These are phyloP conservation scores for Junonia oenone DNA, from an alignment of 2,888 invertebrate species.

Conservation along the genomic window DNA sequence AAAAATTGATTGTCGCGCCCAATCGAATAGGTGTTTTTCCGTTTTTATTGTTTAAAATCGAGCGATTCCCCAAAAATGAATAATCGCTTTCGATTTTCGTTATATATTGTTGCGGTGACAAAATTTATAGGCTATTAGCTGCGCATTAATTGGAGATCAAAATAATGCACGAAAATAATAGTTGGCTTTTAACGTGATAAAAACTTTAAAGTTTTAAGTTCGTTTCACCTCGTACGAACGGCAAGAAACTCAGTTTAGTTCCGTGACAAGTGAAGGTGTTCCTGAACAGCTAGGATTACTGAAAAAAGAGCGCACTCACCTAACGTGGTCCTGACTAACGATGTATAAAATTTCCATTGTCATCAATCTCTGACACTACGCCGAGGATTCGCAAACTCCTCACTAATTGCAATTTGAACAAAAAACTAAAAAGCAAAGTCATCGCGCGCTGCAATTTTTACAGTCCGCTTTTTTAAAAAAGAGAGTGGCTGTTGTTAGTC, in stretches of 20 bases:
- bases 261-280: conserved; percentile 34
- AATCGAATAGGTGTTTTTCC: conserved; percentile 46
- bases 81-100: conserved; percentile 48
- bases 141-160: conserved; percentile 49
- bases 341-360: conserved; percentile 80
- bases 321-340: conserved; percentile 75
- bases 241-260: conserved; percentile 3
- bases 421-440: conserved; percentile 75
- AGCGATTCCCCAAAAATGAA: conserved; percentile 41
- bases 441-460: conserved; percentile 69
- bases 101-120: conserved; percentile 58
- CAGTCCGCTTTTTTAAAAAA: conserved; percentile 52
- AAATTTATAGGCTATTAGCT: conserved; percentile 56
- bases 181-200: not conserved
- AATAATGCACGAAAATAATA: conserved; percentile 30
- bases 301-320: conserved; percentile 70
- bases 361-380: conserved; percentile 78
- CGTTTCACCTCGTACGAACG: not conserved
- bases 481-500: conserved; percentile 40
- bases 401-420: conserved; percentile 79
- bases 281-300: conserved; percentile 64
- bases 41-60: conserved; percentile 44
- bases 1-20: conserved; percentile 63
- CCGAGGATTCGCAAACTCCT: conserved; percentile 75
- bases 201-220: not conserved